phyloP scores from a whole-genome alignment of 2,113 vertebrate species.

The Pteruthius melanotis region DNA sequence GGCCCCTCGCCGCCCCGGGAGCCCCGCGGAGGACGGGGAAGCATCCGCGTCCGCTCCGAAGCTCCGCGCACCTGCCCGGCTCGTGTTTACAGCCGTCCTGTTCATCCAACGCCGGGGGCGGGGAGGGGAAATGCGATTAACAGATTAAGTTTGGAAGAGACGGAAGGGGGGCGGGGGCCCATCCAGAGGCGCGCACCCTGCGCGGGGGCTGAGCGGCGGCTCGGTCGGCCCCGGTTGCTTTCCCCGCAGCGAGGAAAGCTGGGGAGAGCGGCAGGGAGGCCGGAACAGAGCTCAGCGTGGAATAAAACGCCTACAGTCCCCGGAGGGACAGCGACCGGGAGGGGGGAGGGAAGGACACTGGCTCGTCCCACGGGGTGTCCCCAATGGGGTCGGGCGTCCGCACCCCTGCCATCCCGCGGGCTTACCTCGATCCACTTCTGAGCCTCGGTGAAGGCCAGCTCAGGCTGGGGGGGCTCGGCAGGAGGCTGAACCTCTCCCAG shows the following conservation, averaged over 20 bases:
- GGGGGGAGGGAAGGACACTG: neutral
- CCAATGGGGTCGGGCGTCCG: neutral
- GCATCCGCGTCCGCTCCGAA: neutral
- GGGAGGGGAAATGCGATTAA: constrained; percentile 16
- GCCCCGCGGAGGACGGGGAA: too few relatives aligned
- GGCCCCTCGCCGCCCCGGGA: neutral
- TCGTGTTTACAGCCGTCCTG: neutral
- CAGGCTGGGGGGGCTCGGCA: constrained; percentile 71
- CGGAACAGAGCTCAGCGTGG: neutral
- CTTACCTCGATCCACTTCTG: constrained; percentile 95
- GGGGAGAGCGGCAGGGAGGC: neutral
- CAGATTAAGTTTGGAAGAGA: constrained; percentile 27
- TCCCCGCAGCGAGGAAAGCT: neutral
- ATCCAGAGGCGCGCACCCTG: neutral
- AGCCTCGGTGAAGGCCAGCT: constrained; percentile 86
- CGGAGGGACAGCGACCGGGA: neutral
- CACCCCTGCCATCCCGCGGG: neutral
- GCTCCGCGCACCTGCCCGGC: constrained; percentile 30
- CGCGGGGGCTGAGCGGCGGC: neutral
- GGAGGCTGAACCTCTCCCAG: constrained; percentile 72
- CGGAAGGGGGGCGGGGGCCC: neutral
- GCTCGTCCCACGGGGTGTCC: neutral
- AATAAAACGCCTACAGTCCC: neutral
- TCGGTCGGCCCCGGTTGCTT: neutral
- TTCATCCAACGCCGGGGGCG: neutral